Base-by-base conservation (phyloP, 1,140 invertebrate genomes). In the Cyclargus thomasi region DNA sequence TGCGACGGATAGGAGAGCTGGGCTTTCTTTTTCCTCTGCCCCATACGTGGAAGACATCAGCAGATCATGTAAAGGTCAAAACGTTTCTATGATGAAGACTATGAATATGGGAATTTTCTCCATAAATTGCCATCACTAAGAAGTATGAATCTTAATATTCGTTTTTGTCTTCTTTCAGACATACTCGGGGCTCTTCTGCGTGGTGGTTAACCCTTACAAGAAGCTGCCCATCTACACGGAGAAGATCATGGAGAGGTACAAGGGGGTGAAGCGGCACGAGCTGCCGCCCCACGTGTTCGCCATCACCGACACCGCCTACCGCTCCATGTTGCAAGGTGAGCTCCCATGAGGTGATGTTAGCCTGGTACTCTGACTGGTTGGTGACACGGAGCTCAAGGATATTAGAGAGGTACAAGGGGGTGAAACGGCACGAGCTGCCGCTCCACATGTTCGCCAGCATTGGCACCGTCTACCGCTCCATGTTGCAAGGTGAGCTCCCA, bases 401-500 rank as follows among this genome's bases (percentile, higher is more conserved):
- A 99, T 99, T 29, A 94, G 99, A 99, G 88, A 93, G 98, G 88
- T 99, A 99, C 92, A 99, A 99, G 94, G 99, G 99, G 70, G 99
- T 99, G 91, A 99, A 99, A 91, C 92, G 98, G 77, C 98, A 99
- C 92, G 98, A 99, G 92, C 97, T 99, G 65, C 99, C 99, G 67
- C 99, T 99, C 22, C 99, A 99, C 91, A 98, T 99, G 55, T 99
- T 99, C 91, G 98, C 99, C 82, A 99, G 99, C 89, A 99, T 99
- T 71, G 99, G 99, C 91, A 97, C 95, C 36, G 36, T 4, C 55
- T 99, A 99, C 92, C 94, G 97, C 83, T 98, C 96, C 59, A 99
- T 99, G 99, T 92, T 99, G 73, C 98, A 99, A 97, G 98, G 98
- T 99, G 29, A 35, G 29, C 29, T 35, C 29, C n/a, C n/a, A n/a